Conservation (phyloP, 2,113 vertebrate species). For the Apistogramma diplotaenia region DNA sequence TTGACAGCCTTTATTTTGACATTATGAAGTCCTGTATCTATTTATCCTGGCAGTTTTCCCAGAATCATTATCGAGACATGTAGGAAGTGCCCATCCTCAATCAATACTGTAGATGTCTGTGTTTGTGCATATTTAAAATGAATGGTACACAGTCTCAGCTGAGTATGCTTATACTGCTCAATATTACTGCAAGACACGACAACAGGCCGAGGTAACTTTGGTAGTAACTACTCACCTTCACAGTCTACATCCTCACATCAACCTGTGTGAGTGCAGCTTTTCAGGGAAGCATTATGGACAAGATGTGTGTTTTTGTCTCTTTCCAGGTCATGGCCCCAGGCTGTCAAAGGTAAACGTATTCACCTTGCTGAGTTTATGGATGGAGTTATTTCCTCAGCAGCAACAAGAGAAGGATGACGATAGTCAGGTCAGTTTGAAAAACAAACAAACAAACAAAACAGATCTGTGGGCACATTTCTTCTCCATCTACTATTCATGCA, state of each 20-base stretch:
- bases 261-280: not conserved
- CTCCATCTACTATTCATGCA: not conserved
- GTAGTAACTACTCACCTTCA: not conserved
- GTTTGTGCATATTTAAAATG: not conserved
- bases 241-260: not conserved
- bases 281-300: not conserved
- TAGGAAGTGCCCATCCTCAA: not conserved
- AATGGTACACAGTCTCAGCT: not conserved
- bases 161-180: too few species aligned
- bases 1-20: not conserved
- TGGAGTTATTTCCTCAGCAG: conserved; percentile 88
- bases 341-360: conserved; percentile 93
- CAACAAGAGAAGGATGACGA: conserved; percentile 52
- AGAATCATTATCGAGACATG: not conserved
- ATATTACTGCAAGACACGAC: not conserved
- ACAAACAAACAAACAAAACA: not conserved
- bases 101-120: not conserved
- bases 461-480: not conserved
- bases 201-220: not conserved
- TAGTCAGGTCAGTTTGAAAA: conserved; percentile 59
- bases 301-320: not conserved
- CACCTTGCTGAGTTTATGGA: conserved; percentile 92
- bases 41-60: not conserved
- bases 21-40: not conserved
- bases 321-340: conserved; percentile 84